phyloP scores from a whole-genome alignment of 2,797 vertebrate species.

The Sebastiscus tertius region DNA sequence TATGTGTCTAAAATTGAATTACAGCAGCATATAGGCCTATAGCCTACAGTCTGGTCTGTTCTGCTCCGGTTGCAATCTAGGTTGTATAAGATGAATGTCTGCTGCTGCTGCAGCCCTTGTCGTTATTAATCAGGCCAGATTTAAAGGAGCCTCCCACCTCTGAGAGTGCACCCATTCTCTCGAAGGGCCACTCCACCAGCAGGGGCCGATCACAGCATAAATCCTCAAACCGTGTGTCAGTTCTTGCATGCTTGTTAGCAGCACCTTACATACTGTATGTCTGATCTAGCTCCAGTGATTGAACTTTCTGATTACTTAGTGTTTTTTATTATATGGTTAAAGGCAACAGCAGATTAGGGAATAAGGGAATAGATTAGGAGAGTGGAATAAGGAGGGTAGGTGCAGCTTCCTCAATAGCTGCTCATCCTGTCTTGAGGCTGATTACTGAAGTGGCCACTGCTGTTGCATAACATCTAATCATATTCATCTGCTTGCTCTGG shows the following conservation, averaged over 20 bases:
- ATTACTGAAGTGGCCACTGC: conserved; percentile 66
- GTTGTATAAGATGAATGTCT: conserved; percentile 13
- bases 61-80: neutral
- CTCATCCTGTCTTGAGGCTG: conserved; percentile 57
- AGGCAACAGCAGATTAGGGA: neutral
- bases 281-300: neutral
- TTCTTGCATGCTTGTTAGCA: neutral
- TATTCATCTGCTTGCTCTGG: conserved; percentile 54
- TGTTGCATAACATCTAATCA: conserved; percentile 75
- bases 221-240: neutral
- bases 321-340: neutral
- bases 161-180: conserved; percentile 1
- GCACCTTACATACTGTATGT: neutral
- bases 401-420: conserved; percentile 26
- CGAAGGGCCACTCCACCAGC: conserved; percentile 56
- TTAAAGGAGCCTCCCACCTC: conserved; percentile 7
- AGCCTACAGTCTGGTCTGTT: neutral
- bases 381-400: neutral
- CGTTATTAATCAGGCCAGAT: conserved; percentile 34
- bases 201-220: conserved; percentile 11
- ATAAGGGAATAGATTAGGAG: neutral
- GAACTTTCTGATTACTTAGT: neutral
- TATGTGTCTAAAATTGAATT: neutral
- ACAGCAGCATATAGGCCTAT: neutral
- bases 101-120: neutral